phyloP scores from a whole-genome alignment of 2,888 invertebrate species.

The Drosophila pseudotalamancana region DNA sequence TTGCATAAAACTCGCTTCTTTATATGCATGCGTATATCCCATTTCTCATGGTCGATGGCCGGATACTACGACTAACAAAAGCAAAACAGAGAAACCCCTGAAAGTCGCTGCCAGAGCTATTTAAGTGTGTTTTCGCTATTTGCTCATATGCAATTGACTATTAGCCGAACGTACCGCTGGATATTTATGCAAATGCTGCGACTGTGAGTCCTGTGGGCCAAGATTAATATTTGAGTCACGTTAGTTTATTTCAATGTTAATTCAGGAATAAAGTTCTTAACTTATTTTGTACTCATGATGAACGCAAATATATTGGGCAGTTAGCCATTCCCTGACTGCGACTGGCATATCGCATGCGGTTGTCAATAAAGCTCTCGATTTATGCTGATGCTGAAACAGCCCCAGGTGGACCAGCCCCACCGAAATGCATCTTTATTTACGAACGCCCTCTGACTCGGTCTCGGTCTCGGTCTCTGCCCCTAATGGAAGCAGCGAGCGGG shows the following conservation, averaged over 20 bases:
- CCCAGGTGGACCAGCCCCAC: too few species aligned
- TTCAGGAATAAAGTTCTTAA: slow-evolving; percentile 79
- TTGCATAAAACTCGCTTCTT: slow-evolving; percentile 68
- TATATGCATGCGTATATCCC: slow-evolving; percentile 56
- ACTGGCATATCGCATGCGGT: slow-evolving; percentile 31
- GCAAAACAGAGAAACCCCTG: slow-evolving; percentile 3
- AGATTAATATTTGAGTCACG: slow-evolving; percentile 79
- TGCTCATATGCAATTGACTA: slow-evolving; percentile 1
- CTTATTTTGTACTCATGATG: slow-evolving; percentile 76
- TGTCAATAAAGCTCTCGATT: slow-evolving; percentile 73
- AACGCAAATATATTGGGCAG: slow-evolving; percentile 61
- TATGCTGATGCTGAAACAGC: slow-evolving; percentile 62
- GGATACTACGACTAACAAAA: not conserved
- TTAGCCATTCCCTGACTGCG: slow-evolving; percentile 8
- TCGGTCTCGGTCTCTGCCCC: not conserved
- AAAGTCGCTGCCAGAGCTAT: not conserved
- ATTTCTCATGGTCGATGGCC: slow-evolving; percentile 26
- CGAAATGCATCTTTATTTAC: slow-evolving; percentile 46
- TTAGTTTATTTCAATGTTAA: slow-evolving; percentile 78
- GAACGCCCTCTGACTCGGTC: slow-evolving; percentile 21
- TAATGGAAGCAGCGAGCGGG: not conserved
- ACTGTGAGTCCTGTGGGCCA: slow-evolving; percentile 35
- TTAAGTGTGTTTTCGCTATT: not conserved
- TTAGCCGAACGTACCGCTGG: slow-evolving; percentile 2
- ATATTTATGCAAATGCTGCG: slow-evolving; percentile 63